phyloP scores from a whole-genome alignment of 1,140 invertebrate genomes.

The Drosophila cardini region DNA sequence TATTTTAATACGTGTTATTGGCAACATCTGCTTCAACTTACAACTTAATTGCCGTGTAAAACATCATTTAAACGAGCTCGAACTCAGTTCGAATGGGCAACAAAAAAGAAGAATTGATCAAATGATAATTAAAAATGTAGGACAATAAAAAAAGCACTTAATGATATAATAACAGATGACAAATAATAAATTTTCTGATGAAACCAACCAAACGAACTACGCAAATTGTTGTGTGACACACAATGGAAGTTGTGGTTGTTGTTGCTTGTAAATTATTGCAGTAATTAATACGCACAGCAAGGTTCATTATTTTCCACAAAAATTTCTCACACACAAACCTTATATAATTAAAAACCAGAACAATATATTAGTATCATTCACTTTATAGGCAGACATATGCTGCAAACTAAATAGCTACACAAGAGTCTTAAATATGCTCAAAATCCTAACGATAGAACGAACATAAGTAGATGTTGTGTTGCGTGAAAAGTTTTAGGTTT shows the following conservation, averaged over 20 bases:
- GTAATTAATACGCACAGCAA: slow-evolving; percentile 75
- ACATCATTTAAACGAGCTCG: slow-evolving; percentile 58
- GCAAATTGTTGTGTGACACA: slow-evolving; percentile 56
- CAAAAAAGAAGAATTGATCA: slow-evolving; percentile 57
- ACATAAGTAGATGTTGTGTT: slow-evolving; percentile 62
- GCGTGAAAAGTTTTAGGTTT: slow-evolving; percentile 13
- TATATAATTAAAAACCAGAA: slow-evolving; percentile 15
- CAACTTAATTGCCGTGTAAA: slow-evolving; percentile 78
- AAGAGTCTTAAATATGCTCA: slow-evolving; percentile 23
- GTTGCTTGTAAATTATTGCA: slow-evolving; percentile 71
- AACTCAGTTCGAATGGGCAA: not conserved
- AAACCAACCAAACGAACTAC: slow-evolving; percentile 61
- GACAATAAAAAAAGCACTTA: slow-evolving; percentile 70
- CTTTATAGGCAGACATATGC: slow-evolving; percentile 39
- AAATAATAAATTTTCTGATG: slow-evolving; percentile 76
- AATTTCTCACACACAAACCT: slow-evolving; percentile 2
- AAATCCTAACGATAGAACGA: slow-evolving; percentile 67
- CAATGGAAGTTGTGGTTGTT: slow-evolving; percentile 35
- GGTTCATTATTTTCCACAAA: slow-evolving; percentile 73
- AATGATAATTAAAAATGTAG: slow-evolving; percentile 81
- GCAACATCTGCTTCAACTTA: slow-evolving; percentile 43
- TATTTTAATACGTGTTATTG: slow-evolving; percentile 27
- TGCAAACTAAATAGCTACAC: not conserved
- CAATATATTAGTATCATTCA: slow-evolving; percentile 67
- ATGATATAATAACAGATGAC: slow-evolving; percentile 83